Percentiles rank a stretch among this genome's conserved stretches.
phyloP scores from a whole-genome alignment of 2,888 invertebrate species.

The Luffia ferchaultella region DNA sequence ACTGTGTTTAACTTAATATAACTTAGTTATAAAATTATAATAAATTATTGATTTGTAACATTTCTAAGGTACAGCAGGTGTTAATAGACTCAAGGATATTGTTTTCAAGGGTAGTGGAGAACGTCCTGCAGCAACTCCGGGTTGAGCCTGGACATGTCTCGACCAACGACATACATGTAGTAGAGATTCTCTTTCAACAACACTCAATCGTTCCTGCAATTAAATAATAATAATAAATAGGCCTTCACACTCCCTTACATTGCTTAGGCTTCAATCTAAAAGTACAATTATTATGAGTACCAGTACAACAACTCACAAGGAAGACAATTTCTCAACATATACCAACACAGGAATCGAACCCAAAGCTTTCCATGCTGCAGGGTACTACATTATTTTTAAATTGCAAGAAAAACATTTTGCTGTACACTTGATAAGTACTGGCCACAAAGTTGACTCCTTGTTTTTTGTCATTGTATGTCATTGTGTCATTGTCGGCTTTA shows the following conservation, averaged over 20 bases:
- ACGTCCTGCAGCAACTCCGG: conserved; percentile 55
- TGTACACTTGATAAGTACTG: too few species aligned
- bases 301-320: neutral
- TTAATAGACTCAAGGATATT: conserved; percentile 34
- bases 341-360: too few species aligned
- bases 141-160: conserved; percentile 76
- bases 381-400: too few species aligned
- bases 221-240: conserved; percentile 11
- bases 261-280: too few species aligned
- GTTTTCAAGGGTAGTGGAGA: conserved; percentile 36
- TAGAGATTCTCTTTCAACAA: conserved; percentile 72
- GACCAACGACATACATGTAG: conserved; percentile 80
- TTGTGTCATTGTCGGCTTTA: too few species aligned
- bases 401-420: too few species aligned
- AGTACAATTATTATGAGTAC: neutral
- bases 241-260: conserved; percentile 1
- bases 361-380: too few species aligned
- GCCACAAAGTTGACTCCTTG: too few species aligned
- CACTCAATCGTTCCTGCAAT: conserved; percentile 69
- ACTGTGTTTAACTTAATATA: too few species aligned
- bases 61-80: conserved; percentile 47
- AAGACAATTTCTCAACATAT: neutral
- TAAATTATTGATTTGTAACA: too few species aligned
- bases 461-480: too few species aligned
- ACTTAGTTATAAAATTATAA: too few species aligned